Conservation (phyloP, 2,113 vertebrate species). For the Catharus fuscescens region DNA sequence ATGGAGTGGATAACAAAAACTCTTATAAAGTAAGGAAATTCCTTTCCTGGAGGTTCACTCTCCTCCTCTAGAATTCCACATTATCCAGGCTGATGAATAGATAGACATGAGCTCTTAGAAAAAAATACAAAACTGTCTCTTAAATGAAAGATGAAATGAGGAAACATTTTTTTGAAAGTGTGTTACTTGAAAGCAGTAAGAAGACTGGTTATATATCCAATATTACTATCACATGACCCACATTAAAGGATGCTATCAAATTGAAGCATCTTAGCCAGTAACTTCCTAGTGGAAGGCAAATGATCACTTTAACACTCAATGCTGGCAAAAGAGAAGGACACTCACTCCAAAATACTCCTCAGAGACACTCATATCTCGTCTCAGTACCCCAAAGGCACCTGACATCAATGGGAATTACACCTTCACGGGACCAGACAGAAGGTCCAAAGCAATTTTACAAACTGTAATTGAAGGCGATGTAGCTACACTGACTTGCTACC, state of each 20-base stretch:
- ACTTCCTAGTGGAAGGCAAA: background rate
- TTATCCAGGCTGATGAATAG: background rate
- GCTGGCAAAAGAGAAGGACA: background rate
- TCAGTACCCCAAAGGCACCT: background rate
- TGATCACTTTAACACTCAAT: background rate
- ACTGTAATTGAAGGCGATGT: background rate
- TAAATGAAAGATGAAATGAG: background rate
- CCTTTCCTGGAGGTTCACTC: background rate
- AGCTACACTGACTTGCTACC: background rate
- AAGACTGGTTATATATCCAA: background rate
- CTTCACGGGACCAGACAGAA: background rate
- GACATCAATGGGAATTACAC: background rate
- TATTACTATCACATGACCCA: background rate
- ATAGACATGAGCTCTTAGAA: background rate
- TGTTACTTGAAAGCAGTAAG: background rate
- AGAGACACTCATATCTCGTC: rapidly evolving
- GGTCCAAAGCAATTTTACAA: background rate
- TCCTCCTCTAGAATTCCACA: background rate
- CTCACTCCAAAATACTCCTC: background rate
- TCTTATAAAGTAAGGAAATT: background rate
- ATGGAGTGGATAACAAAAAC: background rate
- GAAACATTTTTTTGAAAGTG: background rate
- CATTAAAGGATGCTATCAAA: background rate
- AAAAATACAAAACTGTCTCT: background rate
- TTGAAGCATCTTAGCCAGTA: background rate